These are phyloP conservation scores for Drosophila prosaltans DNA, from an alignment of 1,140 invertebrate species.

Conservation along the genomic window DNA sequence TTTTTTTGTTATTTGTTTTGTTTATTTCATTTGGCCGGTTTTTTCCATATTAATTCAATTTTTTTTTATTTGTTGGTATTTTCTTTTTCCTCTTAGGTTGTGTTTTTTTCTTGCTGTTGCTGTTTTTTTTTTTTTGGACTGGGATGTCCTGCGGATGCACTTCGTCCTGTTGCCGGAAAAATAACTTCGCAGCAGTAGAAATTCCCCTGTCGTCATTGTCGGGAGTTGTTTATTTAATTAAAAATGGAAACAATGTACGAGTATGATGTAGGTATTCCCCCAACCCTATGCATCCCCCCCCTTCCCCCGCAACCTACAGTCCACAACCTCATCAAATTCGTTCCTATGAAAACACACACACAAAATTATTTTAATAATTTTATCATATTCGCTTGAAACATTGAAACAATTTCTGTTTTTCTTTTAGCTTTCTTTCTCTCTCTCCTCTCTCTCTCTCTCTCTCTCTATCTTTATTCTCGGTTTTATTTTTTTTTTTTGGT, in stretches of 20 bases:
- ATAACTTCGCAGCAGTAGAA: slow-evolving; percentile 48
- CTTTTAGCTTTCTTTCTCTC: neutral
- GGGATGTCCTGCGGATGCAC: slow-evolving; percentile 49
- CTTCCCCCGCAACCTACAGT: neutral
- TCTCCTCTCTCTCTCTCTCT: neutral
- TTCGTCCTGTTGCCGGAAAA: slow-evolving; percentile 58
- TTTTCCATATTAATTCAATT: slow-evolving; percentile 40
- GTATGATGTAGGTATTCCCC: slow-evolving; percentile 16
- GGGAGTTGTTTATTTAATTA: slow-evolving; percentile 63
- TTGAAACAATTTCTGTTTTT: slow-evolving; percentile 31
- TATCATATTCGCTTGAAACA: slow-evolving; percentile 22
- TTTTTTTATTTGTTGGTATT: slow-evolving; percentile 18
- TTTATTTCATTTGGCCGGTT: slow-evolving; percentile 36
- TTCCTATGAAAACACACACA: slow-evolving; percentile 14
- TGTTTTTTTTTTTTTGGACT: slow-evolving; percentile 3
- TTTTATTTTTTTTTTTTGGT: neutral
- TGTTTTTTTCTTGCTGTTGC: neutral
- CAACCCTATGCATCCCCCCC: neutral
- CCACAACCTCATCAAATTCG: neutral
- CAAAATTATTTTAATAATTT: slow-evolving; percentile 32
- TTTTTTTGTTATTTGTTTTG: slow-evolving; percentile 13
- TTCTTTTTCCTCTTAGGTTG: neutral
- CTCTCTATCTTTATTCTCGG: neutral
- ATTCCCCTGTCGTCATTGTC: slow-evolving; percentile 44
- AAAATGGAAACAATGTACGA: slow-evolving; percentile 58